Conservation (phyloP, 1,140 invertebrate genomes). For the Drosophila watanabei region DNA sequence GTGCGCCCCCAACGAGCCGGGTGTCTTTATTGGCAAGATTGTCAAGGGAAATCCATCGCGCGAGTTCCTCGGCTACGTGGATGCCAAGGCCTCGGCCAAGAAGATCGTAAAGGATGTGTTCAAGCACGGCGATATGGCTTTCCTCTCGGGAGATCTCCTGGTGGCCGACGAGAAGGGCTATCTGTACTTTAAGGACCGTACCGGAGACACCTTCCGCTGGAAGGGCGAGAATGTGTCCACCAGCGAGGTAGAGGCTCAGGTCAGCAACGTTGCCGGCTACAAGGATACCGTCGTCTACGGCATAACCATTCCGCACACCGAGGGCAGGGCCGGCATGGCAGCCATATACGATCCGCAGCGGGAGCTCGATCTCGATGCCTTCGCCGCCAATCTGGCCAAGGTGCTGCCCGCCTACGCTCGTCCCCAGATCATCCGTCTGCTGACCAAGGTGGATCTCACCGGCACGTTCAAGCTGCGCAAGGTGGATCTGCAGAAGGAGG, state of each 20-base stretch:
- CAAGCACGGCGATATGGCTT: constrained; percentile 94
- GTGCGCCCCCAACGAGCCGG: constrained; percentile 93
- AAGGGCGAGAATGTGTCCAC: constrained; percentile 99
- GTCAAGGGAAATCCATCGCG: constrained; percentile 92
- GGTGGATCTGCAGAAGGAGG: constrained; percentile 95
- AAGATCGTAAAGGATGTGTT: constrained; percentile 97
- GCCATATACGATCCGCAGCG: constrained; percentile 93
- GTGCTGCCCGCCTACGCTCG: constrained; percentile 94
- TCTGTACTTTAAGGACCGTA: constrained; percentile 97
- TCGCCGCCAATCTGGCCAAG: constrained; percentile 89
- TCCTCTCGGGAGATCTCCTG: constrained; percentile 97
- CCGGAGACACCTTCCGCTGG: constrained; percentile 98
- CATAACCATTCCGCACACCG: constrained; percentile 91
- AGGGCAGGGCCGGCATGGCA: constrained; percentile 98
- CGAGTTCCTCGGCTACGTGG: constrained; percentile 96
- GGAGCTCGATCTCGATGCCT: constrained; percentile 89
- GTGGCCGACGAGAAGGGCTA: constrained; percentile 97
- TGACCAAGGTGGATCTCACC: constrained; percentile 94
- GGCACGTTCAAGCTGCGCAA: constrained; percentile 98
- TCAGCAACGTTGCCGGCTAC: constrained; percentile 95
- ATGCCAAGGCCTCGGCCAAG: constrained; percentile 95
- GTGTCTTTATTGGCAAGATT: constrained; percentile 99
- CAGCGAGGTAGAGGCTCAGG: constrained; percentile 96
- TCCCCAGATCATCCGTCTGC: constrained; percentile 94
- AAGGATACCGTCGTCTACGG: constrained; percentile 96